A percentile compares a stretch with the other conserved stretches of the same genome.
These are phyloP conservation scores for Bovichtus diacanthus DNA, from an alignment of 2,797 vertebrate species.

Conservation along the genomic window DNA sequence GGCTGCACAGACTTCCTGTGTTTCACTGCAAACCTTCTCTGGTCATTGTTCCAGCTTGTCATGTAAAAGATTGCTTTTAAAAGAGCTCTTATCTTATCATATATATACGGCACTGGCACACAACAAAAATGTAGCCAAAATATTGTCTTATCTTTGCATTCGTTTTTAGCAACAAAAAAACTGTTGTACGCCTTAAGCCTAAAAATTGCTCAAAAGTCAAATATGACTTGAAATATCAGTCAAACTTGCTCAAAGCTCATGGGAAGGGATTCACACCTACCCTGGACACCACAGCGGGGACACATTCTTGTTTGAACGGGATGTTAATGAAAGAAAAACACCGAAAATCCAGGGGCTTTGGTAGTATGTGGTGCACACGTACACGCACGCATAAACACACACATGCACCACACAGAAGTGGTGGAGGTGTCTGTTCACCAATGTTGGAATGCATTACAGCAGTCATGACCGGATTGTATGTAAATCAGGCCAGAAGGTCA, in stretches of 20 bases:
- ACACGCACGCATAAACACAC: slow-evolving; percentile 11
- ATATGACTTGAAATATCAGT: slow-evolving; percentile 40
- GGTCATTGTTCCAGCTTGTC: slow-evolving; percentile 55
- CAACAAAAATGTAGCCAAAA: background rate
- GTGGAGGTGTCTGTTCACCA: slow-evolving; percentile 58
- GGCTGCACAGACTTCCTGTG: slow-evolving; percentile 76
- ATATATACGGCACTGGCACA: background rate
- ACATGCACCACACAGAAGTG: slow-evolving; percentile 42
- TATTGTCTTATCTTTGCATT: slow-evolving; percentile 4
- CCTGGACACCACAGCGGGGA: slow-evolving; percentile 78
- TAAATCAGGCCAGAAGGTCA: slow-evolving; percentile 60
- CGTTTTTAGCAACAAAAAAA: slow-evolving; percentile 3
- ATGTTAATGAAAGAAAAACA: slow-evolving; percentile 90
- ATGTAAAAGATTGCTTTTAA: slow-evolving; percentile 48
- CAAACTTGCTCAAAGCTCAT: slow-evolving; percentile 55
- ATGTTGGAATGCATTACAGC: slow-evolving; percentile 68
- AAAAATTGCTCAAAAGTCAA: slow-evolving; percentile 15
- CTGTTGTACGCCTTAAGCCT: background rate
- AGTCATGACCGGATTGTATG: slow-evolving; percentile 69
- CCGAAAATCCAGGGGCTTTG: slow-evolving; percentile 82
- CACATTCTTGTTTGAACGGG: slow-evolving; percentile 83
- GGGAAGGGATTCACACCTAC: slow-evolving; percentile 81
- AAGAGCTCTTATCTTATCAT: slow-evolving; percentile 44
- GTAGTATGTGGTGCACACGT: slow-evolving; percentile 42
- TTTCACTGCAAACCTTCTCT: slow-evolving; percentile 53